Evolutionary conservation across 2,113 vertebrate genomes (phyloP), one percentile per base, ranked within the genome.

Genomic region (Boulengeromyrus knoepffleri): DNA sequence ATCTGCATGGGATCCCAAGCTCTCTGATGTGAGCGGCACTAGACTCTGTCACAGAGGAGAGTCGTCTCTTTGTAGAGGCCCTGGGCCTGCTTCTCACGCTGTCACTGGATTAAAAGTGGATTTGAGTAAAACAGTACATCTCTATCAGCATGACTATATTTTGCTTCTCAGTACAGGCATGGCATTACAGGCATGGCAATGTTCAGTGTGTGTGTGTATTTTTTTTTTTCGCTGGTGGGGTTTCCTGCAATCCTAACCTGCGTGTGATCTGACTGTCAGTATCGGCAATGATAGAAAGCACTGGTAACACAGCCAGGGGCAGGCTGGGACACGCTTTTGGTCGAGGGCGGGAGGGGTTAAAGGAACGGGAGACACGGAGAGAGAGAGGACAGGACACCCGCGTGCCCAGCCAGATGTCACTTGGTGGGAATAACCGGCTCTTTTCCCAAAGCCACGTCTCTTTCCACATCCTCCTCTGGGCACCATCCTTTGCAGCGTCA

Each of bases 271-370:
- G 66, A 83, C 92, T 91, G 90, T 58, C 4, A 91, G 94, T 91
- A 84, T 84, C 89, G 85, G 91, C 93, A 92, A 94, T 92, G 93
- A 92, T 88, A 90, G 90, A 92, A 90, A 90, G 90, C 88, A 89
- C 91, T 90, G 19, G 89, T 93, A 90, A 88, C 87, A 89, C 70
- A 88, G 85, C 88, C 53, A 89, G 85, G n/a, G 89, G 56, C 93
- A 74, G 88, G 93, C 91, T 91, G 88, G n/a, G 89, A 92, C 93
- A 90, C 52, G 93, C 84, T 88, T 90, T 88, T 83, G 89, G 90
- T 88, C 27, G 45, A 80, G 17, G 50, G 42, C 46, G 42, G 47
- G 36, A 45, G 53, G 84, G 36, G 90, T 24, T 89, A 90, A 84
- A 88, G 87, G n/a, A 27, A 77, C 88, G 70, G 88, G 66, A 86